These are phyloP conservation scores for Passerina amoena DNA, from an alignment of 2,113 vertebrate genomes.

Conservation along the genomic window DNA sequence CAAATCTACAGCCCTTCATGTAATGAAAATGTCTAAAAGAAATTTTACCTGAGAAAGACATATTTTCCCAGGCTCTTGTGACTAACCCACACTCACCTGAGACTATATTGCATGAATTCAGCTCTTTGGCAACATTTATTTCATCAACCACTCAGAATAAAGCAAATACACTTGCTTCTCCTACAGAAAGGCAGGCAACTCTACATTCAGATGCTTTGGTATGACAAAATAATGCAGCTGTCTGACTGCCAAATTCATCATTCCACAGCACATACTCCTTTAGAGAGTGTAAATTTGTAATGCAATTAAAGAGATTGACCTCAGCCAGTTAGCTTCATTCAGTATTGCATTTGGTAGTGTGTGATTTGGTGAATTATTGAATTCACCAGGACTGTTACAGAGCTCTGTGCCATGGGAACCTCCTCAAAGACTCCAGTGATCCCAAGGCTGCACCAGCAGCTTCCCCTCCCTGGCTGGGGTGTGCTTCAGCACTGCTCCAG, in stretches of 20 bases:
- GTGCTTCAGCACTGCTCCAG: background rate
- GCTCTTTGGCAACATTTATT: background rate
- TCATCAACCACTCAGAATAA: background rate
- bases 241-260: background rate
- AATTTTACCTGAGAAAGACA: background rate
- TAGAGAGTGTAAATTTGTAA: background rate
- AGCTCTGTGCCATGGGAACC: background rate
- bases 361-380: background rate
- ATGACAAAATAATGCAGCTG: background rate
- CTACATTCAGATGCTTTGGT: background rate
- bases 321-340: background rate
- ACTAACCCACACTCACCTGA: background rate
- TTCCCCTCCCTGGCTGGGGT: fast-evolving
- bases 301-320: background rate
- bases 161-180: background rate
- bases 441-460: background rate
- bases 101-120: background rate
- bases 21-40: background rate
- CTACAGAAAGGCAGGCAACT: background rate
- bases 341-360: background rate
- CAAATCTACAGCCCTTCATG: background rate
- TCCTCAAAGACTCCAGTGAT: background rate
- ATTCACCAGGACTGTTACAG: background rate
- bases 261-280: background rate
- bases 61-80: background rate